Base-by-base conservation (phyloP, 2,113 vertebrate genomes). In the Sciurus niger region DNA sequence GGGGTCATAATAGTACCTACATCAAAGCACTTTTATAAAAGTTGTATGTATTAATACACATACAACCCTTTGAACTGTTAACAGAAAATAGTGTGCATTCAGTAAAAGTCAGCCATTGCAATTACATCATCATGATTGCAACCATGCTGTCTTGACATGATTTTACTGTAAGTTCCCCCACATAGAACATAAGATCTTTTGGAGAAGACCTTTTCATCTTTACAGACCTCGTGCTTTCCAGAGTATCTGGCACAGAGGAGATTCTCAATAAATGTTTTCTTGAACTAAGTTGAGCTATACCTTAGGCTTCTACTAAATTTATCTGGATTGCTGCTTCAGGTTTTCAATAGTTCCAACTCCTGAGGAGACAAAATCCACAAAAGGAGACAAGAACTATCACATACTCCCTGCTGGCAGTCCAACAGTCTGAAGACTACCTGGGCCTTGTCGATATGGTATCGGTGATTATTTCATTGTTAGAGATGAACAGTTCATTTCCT, bases 321-420 rank as follows among this genome's bases (percentile, higher is more conserved):
- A 28, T 80, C 51, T 73, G 37, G 73, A 16, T 1, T 85, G 20
- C 40, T 89, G 34, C 51, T 63, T 92, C 55, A 74, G 30, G 55
- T 40, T 83, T 95, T 76, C 76, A 94, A 13, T 78, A 58, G 46
- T 24, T 80, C 4, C 65, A 68, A 80, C n/a, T 92, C 43, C 68
- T n/a, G n/a, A 85, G 68, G 85, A 80, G n/a, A 95, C 48, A 89
- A 68, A 78, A 67, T 77, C 53, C 74, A n/a, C 55, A 55, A 94
- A 90, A 84, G 74, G 89, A 88, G 43, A 63, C 40, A 70, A 55
- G 51, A 22, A 16, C 40, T 84, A 34, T 79, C 55, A 25, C 34
- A 28, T 46, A 7, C 76, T 60, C 37, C 55, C 58, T 17, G 4
- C 34, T 74, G 76, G 37, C 17, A 28, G 18, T 89, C 16, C 18